Evolutionary conservation across 2,888 invertebrate species (phyloP), one percentile per base, ranked within the genome.

Genomic region (Cataglyphis cursor): DNA sequence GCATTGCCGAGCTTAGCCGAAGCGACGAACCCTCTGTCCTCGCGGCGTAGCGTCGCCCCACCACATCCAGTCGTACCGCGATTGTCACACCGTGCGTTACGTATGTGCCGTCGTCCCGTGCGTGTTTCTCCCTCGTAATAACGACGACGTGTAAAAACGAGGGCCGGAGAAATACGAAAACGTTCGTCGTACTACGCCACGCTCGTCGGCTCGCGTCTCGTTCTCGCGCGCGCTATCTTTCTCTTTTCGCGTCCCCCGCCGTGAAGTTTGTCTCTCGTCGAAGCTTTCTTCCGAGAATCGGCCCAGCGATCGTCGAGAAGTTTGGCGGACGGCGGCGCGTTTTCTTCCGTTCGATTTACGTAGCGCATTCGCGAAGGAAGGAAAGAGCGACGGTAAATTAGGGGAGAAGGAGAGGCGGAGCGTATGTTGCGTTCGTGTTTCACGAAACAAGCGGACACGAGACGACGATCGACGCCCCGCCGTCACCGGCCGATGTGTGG

Each of bases 11-110:
- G 74, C 83, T 82, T 48, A 76, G 72, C 86, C 93, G 90, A 93
- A 87, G 87, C 88, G 88, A 88, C 90, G 89, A 88, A 90, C 91
- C 90, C 88, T 87, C 88, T 81, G 86, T 90, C 88, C 85, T 82
- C 85, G 81, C 86, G 65, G 44, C 90, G 90, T 88, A 91, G 87
- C 76, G 78, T 76, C 91, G 90, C 91, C 92, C 92, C 92, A 88
- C 92, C 92, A 92, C 89, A 93, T 93, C 92, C 94, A 94, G 94
- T 94, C 92, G 92, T 92, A 93, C 93, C 93, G 92, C 93, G 94
- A 93, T 92, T 93, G 93, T 92, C 92, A 91, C 88, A 89, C 88
- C 87, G 93, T 89, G 91, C 89, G 92, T 89, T 90, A 92, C 90
- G 90, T 88, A 85, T 82, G 82, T 85, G 89, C 64, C 64, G 87